Percentiles rank a stretch among this genome's conserved stretches.
These are phyloP conservation scores for Heptranchias perlo DNA, from an alignment of 2,113 vertebrate genomes.

Conservation along the genomic window DNA sequence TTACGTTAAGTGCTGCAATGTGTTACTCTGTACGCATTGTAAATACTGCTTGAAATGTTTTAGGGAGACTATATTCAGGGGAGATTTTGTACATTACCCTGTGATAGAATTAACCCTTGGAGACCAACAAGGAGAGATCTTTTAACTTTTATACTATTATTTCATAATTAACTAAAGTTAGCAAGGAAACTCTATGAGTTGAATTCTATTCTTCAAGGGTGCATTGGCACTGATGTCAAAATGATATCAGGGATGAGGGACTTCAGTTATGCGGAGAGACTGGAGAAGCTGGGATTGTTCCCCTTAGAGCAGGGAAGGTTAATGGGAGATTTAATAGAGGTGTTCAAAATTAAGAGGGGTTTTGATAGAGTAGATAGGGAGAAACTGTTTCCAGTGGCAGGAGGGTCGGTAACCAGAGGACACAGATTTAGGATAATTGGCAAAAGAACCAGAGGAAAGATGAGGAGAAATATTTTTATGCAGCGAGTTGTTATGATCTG, in stretches of 20 bases:
- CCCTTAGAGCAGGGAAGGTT: not conserved
- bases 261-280: not conserved
- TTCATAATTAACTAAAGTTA: too few relatives aligned
- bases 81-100: not conserved
- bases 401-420: too few relatives aligned
- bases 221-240: not conserved
- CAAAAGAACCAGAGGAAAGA: too few relatives aligned
- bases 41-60: not conserved
- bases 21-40: not conserved
- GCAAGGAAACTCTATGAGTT: not conserved
- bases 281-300: not conserved
- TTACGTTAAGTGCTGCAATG: slow-evolving; percentile 14
- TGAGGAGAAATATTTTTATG: too few relatives aligned
- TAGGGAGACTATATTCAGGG: not conserved
- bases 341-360: not conserved
- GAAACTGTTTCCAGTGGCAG: not conserved
- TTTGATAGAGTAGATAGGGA: not conserved
- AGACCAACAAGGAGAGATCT: too few relatives aligned
- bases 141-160: too few relatives aligned
- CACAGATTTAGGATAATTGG: too few relatives aligned
- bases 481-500: too few relatives aligned
- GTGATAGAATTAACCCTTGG: not conserved
- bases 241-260: not conserved
- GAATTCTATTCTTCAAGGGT: not conserved
- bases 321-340: not conserved